Percentiles rank a stretch among this genome's conserved stretches.
These are phyloP conservation scores for Polyergus mexicanus DNA, from an alignment of 1,140 invertebrate genomes.

Conservation along the genomic window DNA sequence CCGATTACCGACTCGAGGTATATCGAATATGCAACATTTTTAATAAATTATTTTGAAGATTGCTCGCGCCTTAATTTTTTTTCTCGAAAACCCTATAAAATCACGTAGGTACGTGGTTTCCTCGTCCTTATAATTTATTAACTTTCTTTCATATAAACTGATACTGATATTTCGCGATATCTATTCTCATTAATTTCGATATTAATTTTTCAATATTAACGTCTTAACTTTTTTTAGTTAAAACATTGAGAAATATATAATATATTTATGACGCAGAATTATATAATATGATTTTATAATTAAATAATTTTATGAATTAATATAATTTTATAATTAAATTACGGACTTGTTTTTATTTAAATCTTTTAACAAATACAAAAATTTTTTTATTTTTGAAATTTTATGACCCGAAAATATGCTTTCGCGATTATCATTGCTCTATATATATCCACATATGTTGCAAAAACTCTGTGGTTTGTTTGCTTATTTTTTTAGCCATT, in stretches of 20 bases:
- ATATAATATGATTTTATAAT: not conserved
- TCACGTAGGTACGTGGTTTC: not conserved
- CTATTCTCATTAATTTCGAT: not conserved
- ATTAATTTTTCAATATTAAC: not conserved
- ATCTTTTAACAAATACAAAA: not conserved
- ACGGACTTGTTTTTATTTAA: not conserved
- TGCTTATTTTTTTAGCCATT: constrained; percentile 6
- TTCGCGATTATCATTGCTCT: not conserved
- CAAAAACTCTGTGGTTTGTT: not conserved
- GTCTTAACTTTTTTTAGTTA: not conserved
- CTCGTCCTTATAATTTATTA: not conserved
- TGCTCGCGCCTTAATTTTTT: constrained; percentile 64
- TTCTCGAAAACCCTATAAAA: constrained; percentile 21
- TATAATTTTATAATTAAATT: not conserved
- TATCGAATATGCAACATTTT: constrained; percentile 84
- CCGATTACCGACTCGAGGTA: constrained; percentile 81
- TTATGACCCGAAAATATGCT: not conserved
- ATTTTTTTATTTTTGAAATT: not conserved
- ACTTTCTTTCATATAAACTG: too few relatives aligned
- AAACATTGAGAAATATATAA: not conserved
- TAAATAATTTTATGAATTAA: too few relatives aligned
- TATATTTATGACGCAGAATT: not conserved
- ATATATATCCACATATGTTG: not conserved
- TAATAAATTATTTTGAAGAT: constrained; percentile 86
- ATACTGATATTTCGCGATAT: not conserved